phyloP scores from a whole-genome alignment of 2,113 vertebrate species.

The Phasianus colchicus region DNA sequence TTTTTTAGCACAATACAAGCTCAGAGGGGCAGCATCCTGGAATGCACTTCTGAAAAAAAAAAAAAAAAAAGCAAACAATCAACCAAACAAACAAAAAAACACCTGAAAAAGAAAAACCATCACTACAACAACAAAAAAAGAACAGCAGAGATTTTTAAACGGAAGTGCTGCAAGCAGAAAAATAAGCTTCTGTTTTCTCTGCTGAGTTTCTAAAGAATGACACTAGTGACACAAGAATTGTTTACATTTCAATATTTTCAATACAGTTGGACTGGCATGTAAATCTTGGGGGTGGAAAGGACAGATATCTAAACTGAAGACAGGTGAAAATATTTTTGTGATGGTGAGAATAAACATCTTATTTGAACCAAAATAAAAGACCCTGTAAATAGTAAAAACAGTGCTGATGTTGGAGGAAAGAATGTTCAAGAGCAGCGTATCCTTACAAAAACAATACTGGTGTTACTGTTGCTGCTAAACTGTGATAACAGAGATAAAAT shows the following conservation, averaged over 20 bases:
- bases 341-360: background rate
- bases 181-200: background rate
- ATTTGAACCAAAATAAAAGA: background rate
- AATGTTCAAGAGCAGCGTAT: background rate
- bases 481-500: background rate
- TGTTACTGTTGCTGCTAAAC: background rate
- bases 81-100: background rate
- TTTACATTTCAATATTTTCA: constrained; percentile 22
- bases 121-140: no score
- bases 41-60: background rate
- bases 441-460: background rate
- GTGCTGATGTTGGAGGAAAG: background rate
- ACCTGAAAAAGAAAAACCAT: no score
- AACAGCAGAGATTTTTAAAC: background rate
- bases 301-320: background rate
- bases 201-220: background rate
- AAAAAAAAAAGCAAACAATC: no score
- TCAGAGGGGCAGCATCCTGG: background rate
- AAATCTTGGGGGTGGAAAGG: background rate
- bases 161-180: background rate
- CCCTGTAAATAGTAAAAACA: background rate
- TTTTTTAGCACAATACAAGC: background rate
- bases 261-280: background rate
- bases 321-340: background rate
- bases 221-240: background rate